Evolutionary conservation across 2,797 vertebrate species (phyloP).

Genomic region (Pithecia hirsuta): DNA sequence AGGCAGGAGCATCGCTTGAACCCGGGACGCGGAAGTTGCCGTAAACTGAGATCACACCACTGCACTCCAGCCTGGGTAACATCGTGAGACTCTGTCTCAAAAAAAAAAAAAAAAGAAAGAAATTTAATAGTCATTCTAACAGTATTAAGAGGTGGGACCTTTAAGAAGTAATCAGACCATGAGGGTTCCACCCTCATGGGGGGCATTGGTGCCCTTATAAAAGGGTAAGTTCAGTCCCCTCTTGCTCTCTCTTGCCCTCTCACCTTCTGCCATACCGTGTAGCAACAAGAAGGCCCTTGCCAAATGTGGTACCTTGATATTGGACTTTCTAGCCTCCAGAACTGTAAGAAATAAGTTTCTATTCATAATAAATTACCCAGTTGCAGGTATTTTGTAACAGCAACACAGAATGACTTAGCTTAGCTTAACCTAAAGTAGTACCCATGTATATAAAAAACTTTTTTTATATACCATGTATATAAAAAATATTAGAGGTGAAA

Average conservation of each 20-base stretch:
- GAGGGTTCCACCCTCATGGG: background rate
- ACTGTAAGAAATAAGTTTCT: background rate
- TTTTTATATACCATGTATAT: accelerated
- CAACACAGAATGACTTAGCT: background rate
- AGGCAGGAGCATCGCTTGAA: no score
- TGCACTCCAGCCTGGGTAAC: no score
- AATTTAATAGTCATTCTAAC: background rate
- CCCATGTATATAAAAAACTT: background rate
- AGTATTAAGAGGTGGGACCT: background rate
- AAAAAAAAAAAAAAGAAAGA: background rate
- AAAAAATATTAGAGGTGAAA: background rate
- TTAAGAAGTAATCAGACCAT: background rate
- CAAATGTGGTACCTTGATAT: background rate
- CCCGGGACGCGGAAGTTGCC: no score
- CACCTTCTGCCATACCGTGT: background rate
- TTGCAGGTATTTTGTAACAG: background rate
- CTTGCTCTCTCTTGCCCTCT: background rate
- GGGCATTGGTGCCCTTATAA: background rate
- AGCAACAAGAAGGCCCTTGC: background rate
- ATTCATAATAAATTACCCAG: background rate
- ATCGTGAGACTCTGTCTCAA: no score
- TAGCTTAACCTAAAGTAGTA: background rate
- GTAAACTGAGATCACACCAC: no score
- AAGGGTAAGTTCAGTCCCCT: background rate
- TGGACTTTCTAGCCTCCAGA: background rate